These are phyloP conservation scores for Adelosebastes latens DNA, from an alignment of 2,797 vertebrate genomes.

Conservation along the genomic window DNA sequence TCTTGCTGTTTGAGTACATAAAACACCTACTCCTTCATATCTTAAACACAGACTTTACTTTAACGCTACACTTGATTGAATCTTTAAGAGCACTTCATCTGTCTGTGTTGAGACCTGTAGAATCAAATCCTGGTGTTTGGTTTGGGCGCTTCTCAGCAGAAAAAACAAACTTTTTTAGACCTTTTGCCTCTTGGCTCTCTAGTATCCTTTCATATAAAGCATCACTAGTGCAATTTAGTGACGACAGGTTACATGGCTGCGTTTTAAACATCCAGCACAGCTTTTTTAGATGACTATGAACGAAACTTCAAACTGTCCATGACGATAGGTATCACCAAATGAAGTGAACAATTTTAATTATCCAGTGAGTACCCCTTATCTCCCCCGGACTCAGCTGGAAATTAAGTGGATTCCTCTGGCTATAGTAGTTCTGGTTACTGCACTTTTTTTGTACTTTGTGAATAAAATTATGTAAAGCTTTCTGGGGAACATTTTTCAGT, in stretches of 20 bases:
- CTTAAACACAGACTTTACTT: background rate
- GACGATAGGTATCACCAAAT: background rate
- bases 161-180: background rate
- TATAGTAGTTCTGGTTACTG: background rate
- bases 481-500: background rate
- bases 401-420: background rate
- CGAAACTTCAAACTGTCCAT: background rate
- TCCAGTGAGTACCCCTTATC: background rate
- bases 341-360: background rate
- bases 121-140: background rate
- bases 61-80: background rate
- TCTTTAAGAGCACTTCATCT: background rate
- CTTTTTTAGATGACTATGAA: background rate
- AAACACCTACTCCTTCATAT: slow-evolving; percentile 2
- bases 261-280: background rate
- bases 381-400: background rate
- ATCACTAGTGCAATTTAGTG: background rate
- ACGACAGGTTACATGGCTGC: background rate
- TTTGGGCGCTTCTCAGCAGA: background rate
- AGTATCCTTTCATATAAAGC: background rate
- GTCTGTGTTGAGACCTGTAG: background rate
- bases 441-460: background rate
- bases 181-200: background rate
- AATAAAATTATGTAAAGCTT: background rate
- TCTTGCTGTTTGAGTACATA: background rate